A percentile compares a stretch with the other conserved stretches of the same genome.
phyloP scores from a whole-genome alignment of 2,888 invertebrate species.

The Cerastoderma edule region DNA sequence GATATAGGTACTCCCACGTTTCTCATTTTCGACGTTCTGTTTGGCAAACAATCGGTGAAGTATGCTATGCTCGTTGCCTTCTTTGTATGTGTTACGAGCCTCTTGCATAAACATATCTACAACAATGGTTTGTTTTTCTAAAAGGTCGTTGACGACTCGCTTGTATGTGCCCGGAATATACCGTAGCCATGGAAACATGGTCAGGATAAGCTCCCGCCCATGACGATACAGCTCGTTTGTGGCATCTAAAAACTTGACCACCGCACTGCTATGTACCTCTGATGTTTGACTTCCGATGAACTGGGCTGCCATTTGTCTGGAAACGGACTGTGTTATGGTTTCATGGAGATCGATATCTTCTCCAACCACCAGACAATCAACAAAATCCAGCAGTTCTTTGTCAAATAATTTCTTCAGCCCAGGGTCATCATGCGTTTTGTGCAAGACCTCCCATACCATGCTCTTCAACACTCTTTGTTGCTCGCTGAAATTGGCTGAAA shows the following conservation, averaged over 20 bases:
- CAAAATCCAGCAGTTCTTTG: not conserved
- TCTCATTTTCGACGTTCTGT: not conserved
- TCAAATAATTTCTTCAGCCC: not conserved
- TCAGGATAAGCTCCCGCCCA: slow-evolving; percentile 12
- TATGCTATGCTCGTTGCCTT: not conserved
- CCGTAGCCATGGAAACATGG: slow-evolving; percentile 14
- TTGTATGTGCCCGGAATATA: not conserved
- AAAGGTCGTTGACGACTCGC: not conserved
- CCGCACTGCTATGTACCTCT: not conserved
- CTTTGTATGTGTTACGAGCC: not conserved
- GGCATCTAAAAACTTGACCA: slow-evolving; percentile 3
- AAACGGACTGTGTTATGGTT: not conserved
- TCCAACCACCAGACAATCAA: not conserved
- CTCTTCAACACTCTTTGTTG: not conserved
- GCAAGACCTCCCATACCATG: not conserved
- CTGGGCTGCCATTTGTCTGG: not conserved
- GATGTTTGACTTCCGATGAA: not conserved
- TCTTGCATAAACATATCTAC: slow-evolving; percentile 14
- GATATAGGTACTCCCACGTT: not conserved
- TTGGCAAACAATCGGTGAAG: slow-evolving; percentile 2
- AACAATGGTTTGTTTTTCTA: not conserved
- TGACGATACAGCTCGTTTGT: slow-evolving; percentile 7
- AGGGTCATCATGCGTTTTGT: not conserved
- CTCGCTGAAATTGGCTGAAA: slow-evolving; percentile 7
- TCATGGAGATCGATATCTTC: not conserved